phyloP scores from a whole-genome alignment of 2,888 invertebrate genomes.

The Plusia festucae region DNA sequence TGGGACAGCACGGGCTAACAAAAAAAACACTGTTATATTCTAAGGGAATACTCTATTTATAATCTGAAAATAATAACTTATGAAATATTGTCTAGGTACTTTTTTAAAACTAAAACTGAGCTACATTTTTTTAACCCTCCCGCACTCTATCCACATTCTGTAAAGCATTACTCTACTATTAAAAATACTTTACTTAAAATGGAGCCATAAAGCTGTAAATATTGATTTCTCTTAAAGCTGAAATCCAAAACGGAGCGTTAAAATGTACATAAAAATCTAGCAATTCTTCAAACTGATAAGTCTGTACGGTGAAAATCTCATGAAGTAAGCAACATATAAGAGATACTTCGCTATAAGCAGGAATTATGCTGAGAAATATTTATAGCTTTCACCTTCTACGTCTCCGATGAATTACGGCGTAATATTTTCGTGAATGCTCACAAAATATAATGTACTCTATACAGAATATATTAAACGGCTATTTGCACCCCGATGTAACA shows the following conservation, averaged over 20 bases:
- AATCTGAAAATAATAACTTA: too few species aligned
- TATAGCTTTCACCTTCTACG: slow-evolving; percentile 65
- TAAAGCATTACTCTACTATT: neutral
- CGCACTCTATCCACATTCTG: too few species aligned
- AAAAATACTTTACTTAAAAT: slow-evolving; percentile 1
- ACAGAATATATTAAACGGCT: slow-evolving; percentile 54
- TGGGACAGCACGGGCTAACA: too few species aligned
- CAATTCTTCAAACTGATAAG: slow-evolving; percentile 53
- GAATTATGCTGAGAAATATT: slow-evolving; percentile 68
- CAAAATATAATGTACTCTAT: slow-evolving; percentile 52
- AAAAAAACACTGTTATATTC: too few species aligned
- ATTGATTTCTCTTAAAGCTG: slow-evolving; percentile 8
- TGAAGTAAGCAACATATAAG: slow-evolving; percentile 59
- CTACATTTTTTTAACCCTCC: neutral
- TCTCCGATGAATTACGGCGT: slow-evolving; percentile 68
- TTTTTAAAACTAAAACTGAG: neutral
- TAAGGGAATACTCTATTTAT: too few species aligned
- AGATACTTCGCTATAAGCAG: slow-evolving; percentile 54
- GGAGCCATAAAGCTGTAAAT: neutral
- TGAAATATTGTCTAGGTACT: neutral
- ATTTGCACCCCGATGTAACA: slow-evolving; percentile 69
- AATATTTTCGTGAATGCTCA: slow-evolving; percentile 65
- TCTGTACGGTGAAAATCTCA: slow-evolving; percentile 56
- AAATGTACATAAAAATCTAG: slow-evolving; percentile 40
- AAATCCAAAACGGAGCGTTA: slow-evolving; percentile 12